Conservation (phyloP, 2,888 invertebrate genomes). For the Diplazon laetatorius region DNA sequence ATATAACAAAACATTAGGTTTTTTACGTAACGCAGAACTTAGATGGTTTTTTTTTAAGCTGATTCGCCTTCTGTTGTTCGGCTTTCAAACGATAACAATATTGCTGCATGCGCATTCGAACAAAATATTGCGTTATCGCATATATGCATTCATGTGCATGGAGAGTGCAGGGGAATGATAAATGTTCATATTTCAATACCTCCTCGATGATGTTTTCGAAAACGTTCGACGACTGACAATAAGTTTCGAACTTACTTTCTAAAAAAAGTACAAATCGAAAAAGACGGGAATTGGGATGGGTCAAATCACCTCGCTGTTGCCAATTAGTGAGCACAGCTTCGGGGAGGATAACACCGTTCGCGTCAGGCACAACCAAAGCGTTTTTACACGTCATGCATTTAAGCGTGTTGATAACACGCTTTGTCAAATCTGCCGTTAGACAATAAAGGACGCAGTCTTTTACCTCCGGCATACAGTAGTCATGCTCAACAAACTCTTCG, state of each 20-base stretch:
- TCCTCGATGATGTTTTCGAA: conserved; percentile 30
- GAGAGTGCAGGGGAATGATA: conserved; percentile 32
- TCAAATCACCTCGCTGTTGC: conserved; percentile 4
- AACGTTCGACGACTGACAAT: conserved; percentile 29
- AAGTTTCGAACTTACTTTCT: conserved; percentile 23
- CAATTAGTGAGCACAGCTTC: conserved; percentile 28
- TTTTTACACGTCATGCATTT: conserved; percentile 53
- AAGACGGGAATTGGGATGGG: conserved; percentile 22
- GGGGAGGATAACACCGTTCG: conserved; percentile 14
- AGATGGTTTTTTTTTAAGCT: neutral
- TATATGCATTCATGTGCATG: conserved; percentile 35
- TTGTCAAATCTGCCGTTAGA: conserved; percentile 49
- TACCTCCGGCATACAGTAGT: conserved; percentile 53
- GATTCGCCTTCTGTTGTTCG: conserved; percentile 27
- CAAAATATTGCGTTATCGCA: conserved; percentile 22
- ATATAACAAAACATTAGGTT: neutral
- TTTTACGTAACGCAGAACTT: neutral
- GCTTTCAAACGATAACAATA: conserved; percentile 32
- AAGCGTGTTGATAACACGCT: conserved; percentile 40
- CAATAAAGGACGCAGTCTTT: conserved; percentile 59
- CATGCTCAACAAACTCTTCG: conserved; percentile 53
- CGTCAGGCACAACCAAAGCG: conserved; percentile 33
- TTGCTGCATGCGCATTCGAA: conserved; percentile 35
- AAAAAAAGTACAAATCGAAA: conserved; percentile 26
- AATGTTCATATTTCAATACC: conserved; percentile 7